Percentiles rank a stretch among this genome's conserved stretches.
Evolutionary conservation across 2,113 vertebrate species (phyloP).

Genomic region (Leucoraja erinaceus): DNA sequence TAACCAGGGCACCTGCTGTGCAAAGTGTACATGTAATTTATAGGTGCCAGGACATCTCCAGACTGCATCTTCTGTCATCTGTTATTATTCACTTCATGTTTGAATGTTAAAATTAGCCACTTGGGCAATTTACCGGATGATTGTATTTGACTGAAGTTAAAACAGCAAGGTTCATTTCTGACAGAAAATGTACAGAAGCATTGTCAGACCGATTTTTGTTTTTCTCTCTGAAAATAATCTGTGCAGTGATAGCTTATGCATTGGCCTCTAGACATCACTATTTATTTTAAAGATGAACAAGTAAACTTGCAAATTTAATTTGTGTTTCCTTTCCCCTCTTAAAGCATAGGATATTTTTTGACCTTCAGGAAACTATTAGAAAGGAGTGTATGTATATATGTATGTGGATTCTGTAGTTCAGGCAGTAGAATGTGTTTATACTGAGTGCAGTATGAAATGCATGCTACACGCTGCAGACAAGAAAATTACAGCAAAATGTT

Average conservation of each 20-base stretch:
- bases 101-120: not conserved
- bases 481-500: not conserved
- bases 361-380: not conserved
- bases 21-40: not conserved
- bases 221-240: not conserved
- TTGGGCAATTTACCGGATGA: not conserved
- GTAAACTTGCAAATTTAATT: slow-evolving; percentile 22
- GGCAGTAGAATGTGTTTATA: slow-evolving; percentile 17
- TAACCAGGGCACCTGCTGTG: not conserved
- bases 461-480: not conserved
- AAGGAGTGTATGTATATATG: slow-evolving; percentile 25
- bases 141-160: not conserved
- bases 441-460: not conserved
- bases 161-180: not conserved
- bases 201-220: not conserved
- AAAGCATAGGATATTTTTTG: not conserved
- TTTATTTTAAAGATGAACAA: slow-evolving; percentile 28
- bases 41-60: not conserved
- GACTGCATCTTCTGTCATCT: not conserved
- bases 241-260: slow-evolving; percentile 1
- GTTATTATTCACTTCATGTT: not conserved
- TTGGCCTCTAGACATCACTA: not conserved
- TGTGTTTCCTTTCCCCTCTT: not conserved
- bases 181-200: not conserved
- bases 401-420: slow-evolving; percentile 13